phyloP scores from a whole-genome alignment of 2,113 vertebrate genomes.

The Phalacrocorax pelagicus region DNA sequence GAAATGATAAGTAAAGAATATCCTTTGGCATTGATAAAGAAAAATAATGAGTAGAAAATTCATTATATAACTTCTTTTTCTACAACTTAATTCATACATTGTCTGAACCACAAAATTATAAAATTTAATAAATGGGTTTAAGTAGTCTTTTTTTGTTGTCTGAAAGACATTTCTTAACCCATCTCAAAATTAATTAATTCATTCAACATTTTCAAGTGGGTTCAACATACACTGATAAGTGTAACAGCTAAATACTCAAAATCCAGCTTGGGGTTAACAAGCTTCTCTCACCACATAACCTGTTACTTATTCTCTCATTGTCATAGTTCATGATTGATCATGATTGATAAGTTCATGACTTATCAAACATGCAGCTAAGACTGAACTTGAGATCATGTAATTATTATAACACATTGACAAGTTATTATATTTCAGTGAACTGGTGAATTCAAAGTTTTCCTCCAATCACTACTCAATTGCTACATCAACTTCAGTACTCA shows the following conservation, averaged over 20 bases:
- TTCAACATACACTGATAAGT: background rate
- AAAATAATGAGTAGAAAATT: background rate
- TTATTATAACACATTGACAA: background rate
- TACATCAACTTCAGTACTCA: background rate
- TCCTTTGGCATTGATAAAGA: background rate
- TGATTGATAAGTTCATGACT: background rate
- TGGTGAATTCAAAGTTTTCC: background rate
- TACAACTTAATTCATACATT: background rate
- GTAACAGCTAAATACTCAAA: background rate
- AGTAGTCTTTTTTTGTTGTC: background rate
- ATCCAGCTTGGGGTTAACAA: background rate
- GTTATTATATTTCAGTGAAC: background rate
- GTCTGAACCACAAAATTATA: background rate
- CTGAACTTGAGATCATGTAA: background rate
- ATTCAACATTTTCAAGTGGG: background rate
- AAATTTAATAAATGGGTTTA: background rate
- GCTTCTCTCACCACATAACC: background rate
- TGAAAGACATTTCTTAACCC: background rate
- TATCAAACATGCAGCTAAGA: background rate
- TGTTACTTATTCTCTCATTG: background rate
- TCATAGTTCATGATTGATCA: no score
- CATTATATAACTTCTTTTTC: background rate
- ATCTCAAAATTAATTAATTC: background rate
- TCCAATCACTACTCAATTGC: background rate
- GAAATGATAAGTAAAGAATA: background rate